These are phyloP conservation scores for Hylaea fasciaria DNA, from an alignment of 2,888 invertebrate species.

Conservation along the genomic window DNA sequence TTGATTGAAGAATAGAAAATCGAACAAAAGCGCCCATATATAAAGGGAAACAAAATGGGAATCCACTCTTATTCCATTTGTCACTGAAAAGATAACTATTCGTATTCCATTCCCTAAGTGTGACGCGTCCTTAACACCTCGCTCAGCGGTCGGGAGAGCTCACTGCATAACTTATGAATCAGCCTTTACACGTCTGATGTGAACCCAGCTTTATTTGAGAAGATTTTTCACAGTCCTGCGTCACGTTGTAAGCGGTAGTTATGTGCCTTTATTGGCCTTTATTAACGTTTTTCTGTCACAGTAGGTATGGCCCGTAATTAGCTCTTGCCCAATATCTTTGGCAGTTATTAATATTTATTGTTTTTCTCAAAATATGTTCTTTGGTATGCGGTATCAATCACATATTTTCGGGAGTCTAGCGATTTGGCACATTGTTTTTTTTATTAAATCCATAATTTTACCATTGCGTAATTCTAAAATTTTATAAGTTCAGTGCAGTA, in stretches of 20 bases:
- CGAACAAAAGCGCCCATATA: too few species aligned
- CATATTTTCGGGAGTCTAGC: too few species aligned
- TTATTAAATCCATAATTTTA: neutral
- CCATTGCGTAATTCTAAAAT: too few species aligned
- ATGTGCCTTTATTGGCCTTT: constrained; percentile 4
- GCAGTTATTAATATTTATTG: constrained; percentile 7
- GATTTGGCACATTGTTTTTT: too few species aligned
- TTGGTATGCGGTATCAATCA: too few species aligned
- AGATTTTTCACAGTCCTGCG: constrained; percentile 71
- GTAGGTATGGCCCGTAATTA: too few species aligned
- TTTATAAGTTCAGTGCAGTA: too few species aligned
- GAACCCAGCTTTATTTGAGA: constrained; percentile 68
- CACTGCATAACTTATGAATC: constrained; percentile 42
- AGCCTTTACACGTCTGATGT: constrained; percentile 43
- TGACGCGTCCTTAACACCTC: constrained; percentile 24
- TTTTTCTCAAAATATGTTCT: too few species aligned
- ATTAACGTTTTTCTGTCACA: constrained; percentile 10
- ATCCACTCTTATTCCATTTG: constrained; percentile 21
- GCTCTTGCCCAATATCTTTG: too few species aligned
- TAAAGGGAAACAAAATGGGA: neutral
- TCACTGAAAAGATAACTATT: constrained; percentile 18
- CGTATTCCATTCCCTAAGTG: constrained; percentile 21
- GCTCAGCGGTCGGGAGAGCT: constrained; percentile 27
- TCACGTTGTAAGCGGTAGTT: constrained; percentile 56
- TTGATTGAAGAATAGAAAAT: too few species aligned